Evolutionary conservation across 2,113 vertebrate species (phyloP), one percentile per base, ranked within the genome.

Genomic region (Patagioenas fasciata): DNA sequence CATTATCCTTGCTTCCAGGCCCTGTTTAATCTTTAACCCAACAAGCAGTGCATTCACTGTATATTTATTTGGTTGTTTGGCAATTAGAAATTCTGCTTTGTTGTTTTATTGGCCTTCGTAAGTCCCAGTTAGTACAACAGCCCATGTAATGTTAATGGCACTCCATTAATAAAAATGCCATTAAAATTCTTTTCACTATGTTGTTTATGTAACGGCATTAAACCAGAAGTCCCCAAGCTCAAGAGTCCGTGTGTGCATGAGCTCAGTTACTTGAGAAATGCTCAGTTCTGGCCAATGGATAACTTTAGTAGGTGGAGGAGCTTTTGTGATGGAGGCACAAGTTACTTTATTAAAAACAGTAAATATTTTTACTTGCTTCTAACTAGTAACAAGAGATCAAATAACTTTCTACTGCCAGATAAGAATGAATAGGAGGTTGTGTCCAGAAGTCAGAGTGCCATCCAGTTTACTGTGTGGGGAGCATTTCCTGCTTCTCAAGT

Each of bases 1-100:
- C 95, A 92, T 96, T 97, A 96, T 95, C 96, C 90, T 96, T 97
- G 77, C 94, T 98, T 97, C 85, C 69, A 97, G 91, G 85, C 72
- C 78, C 88, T 87, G 95, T 89, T 98, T 98, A 98, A 98, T 98
- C 88, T 97, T 98, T 98, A 98, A 98, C 97, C 73, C 92, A 93
- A 88, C 84, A 95, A 91, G 83, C 94, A 90, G 74, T 57, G 84
- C 87, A 81, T 94, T 94, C 79, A 95, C 92, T 97, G 92, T 98
- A 96, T 96, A 94, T 93, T 95, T 96, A 96, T 94, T 96, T 97
- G 85, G 89, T 95, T 97, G 89, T 97, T 97, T 96, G 91, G 93
- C 96, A 97, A 96, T 98, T 97, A 97, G 95, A 92, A 51, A 73
- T 85, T 87, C 91, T 96, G 95, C 91, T 95, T 94, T 95, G 91